Percentiles rank a stretch among this genome's conserved stretches.
phyloP scores from a whole-genome alignment of 2,113 vertebrate species.

The Aphelocoma coerulescens region DNA sequence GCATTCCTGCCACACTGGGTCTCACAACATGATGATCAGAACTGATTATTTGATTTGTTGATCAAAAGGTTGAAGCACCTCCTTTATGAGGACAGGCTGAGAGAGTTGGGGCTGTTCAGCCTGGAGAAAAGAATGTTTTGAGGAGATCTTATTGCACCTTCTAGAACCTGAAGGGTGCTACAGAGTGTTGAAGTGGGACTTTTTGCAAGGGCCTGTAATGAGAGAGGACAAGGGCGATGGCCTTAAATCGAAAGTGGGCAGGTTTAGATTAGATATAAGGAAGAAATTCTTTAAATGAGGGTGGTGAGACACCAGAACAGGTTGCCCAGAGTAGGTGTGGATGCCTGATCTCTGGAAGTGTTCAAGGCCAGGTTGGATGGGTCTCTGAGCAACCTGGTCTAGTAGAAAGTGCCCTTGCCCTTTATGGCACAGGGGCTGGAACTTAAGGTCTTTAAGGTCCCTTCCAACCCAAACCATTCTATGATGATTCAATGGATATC shows the following conservation, averaged over 20 bases:
- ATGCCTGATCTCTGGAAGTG: not conserved
- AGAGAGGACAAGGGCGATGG: not conserved
- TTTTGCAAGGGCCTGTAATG: not conserved
- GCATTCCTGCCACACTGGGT: not conserved
- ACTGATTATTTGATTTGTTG: not conserved
- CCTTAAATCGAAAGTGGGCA: not conserved
- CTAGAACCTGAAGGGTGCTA: not conserved
- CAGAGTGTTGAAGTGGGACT: not conserved
- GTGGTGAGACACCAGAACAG: not conserved
- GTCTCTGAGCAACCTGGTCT: not conserved
- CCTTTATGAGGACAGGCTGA: not conserved
- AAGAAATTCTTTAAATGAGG: not conserved
- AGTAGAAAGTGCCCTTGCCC: not conserved
- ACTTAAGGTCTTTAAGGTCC: not conserved
- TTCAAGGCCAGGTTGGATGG: not conserved
- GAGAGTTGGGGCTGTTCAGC: not conserved
- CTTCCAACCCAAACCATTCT: not conserved
- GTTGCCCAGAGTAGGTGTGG: not conserved
- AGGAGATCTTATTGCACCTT: not conserved
- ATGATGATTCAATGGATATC: not conserved
- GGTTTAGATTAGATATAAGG: not conserved
- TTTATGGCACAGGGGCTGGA: not conserved
- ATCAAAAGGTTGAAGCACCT: not conserved
- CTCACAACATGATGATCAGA: not conserved
- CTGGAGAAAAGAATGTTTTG: not conserved